Conservation (phyloP, 1,140 invertebrate genomes). For the Drosophila hydei region DNA sequence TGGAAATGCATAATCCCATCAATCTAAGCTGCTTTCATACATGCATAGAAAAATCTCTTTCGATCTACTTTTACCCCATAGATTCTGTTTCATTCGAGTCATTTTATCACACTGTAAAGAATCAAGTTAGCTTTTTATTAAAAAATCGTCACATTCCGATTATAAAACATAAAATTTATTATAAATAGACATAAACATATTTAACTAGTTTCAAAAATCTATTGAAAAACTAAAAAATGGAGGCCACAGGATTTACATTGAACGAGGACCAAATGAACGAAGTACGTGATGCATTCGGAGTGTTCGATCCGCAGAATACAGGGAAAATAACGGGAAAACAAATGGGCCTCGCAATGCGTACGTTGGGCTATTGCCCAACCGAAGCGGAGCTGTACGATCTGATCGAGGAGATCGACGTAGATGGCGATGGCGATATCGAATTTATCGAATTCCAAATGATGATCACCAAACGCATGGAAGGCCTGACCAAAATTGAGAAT, state of each 20-base stretch:
- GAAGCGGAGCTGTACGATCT: conserved; percentile 48
- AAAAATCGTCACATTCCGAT: too few species aligned
- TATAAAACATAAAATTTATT: neutral
- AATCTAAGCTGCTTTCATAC: too few species aligned
- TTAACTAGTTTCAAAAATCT: neutral
- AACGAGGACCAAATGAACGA: conserved; percentile 30
- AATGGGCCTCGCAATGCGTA: conserved; percentile 31
- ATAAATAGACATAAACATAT: too few species aligned
- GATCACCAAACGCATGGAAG: conserved; percentile 20
- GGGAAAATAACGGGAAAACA: conserved; percentile 28
- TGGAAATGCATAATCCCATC: too few species aligned
- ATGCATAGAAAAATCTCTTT: too few species aligned
- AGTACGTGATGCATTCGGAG: conserved; percentile 26
- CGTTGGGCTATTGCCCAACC: conserved; percentile 38
- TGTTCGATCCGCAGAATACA: conserved; percentile 20
- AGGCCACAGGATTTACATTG: neutral
- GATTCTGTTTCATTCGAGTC: too few species aligned
- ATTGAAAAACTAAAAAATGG: conserved; percentile 36
- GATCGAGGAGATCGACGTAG: conserved; percentile 43
- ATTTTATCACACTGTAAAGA: too few species aligned
- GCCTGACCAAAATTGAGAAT: neutral
- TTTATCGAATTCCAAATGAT: conserved; percentile 12
- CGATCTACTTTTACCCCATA: too few species aligned
- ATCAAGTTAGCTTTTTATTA: too few species aligned
- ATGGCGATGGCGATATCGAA: conserved; percentile 31